Base-by-base conservation (phyloP, 1,140 invertebrate species). In the Adelges cooleyi region DNA sequence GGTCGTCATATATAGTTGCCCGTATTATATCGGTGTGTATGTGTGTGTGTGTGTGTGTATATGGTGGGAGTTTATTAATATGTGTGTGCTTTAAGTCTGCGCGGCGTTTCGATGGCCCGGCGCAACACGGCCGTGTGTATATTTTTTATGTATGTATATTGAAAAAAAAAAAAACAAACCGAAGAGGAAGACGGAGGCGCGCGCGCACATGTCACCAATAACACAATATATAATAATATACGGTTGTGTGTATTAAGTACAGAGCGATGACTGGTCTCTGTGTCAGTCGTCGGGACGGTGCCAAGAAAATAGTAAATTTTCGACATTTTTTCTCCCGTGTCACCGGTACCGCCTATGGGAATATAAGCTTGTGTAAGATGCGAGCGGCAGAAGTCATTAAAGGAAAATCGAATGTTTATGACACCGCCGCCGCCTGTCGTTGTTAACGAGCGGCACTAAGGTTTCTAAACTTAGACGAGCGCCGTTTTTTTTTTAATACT, bases 41-140 rank as follows among this genome's bases (percentile, higher is more conserved):
- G 17, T 17, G 40, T 42, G 44, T 22, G 40, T 44, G 53, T 40
- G 36, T 40, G 53, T 59, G 44, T 59, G 40, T 42, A 20, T 40
- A 62, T 42, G 42, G 56, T 59, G 54, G 54, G 54, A 44, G 54
- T 62, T 62, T 62, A 62, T 62, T 62, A 62, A 62, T 62, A 62
- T 48, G 29, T 44, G n/a, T 17, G 54, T 29, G 38, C 17, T 46
- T 44, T 46, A 29, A 59, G 54, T 62, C 42, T 62, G n/a, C 23
- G 13, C n/a, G 1, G 38, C 56, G 13, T 40, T 33, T 33, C 11
- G 29, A 29, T 42, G 13, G 23, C 11, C 11, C 11, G 29, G 9
- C 11, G n/a, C 36, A 42, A 56, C 22, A 9, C 52, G 13, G 3
- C 10, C 23, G 40, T 25, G 20, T 48, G 40, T 48, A 18, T 5